A percentile compares a stretch with the other conserved stretches of the same genome.
These are phyloP conservation scores for Indicator maculatus DNA, from an alignment of 2,113 vertebrate species.

Conservation along the genomic window DNA sequence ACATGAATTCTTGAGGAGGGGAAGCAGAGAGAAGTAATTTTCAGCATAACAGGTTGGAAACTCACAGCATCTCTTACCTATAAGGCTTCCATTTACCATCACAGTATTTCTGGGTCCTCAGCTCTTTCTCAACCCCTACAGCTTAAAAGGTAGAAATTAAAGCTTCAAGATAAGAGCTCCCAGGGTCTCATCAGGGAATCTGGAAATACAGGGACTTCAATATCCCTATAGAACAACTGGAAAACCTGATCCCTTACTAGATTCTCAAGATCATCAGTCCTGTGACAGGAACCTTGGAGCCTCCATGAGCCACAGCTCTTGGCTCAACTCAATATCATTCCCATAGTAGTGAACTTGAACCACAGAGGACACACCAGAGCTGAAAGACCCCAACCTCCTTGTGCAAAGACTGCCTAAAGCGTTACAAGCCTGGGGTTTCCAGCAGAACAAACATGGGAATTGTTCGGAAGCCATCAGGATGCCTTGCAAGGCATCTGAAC, in stretches of 20 bases:
- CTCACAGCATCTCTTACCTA: neutral
- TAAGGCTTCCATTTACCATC: neutral
- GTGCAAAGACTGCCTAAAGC: neutral
- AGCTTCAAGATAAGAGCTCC: neutral
- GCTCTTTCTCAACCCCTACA: neutral
- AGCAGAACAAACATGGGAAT: neutral
- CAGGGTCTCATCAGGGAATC: neutral
- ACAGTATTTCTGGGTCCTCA: neutral
- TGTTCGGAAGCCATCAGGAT: neutral
- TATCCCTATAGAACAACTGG: neutral
- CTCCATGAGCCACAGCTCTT: neutral
- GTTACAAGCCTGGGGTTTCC: neutral
- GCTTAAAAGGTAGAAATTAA: neutral
- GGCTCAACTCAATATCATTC: neutral
- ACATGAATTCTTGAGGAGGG: neutral
- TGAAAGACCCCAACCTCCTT: neutral
- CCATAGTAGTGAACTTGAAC: fast-evolving
- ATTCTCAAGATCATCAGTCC: neutral
- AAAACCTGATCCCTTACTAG: neutral
- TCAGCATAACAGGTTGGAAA: neutral
- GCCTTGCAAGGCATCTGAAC: neutral
- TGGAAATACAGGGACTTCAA: neutral
- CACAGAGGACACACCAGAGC: neutral
- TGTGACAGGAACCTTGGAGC: neutral
- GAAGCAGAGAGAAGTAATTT: neutral